Conservation (phyloP, 30 jellyfish, hydroid and myxozoan genomes). For the Catostylus mosaicus region DNA sequence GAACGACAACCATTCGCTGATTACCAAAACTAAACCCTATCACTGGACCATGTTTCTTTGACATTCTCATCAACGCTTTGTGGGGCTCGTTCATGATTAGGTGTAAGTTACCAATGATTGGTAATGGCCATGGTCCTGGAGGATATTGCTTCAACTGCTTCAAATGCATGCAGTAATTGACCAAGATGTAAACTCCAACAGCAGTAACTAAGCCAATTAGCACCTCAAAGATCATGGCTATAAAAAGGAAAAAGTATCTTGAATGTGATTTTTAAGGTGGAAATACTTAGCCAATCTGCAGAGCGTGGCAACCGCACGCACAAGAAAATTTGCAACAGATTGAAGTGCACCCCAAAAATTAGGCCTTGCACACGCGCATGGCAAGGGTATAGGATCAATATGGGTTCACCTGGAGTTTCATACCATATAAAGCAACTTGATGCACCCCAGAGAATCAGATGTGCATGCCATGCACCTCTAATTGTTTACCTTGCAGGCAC, state of each 20-base stretch:
- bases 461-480: too few relatives aligned
- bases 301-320: too few relatives aligned
- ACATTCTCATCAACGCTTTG: constrained; percentile 7
- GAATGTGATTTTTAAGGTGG: too few relatives aligned
- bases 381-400: too few relatives aligned
- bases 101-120: constrained; percentile 87
- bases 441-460: too few relatives aligned
- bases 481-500: too few relatives aligned
- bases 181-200: background rate
- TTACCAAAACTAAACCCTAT: constrained; percentile 50
- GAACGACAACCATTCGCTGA: constrained; percentile 46
- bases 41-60: constrained; percentile 43
- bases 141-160: constrained; percentile 60
- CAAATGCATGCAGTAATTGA: constrained; percentile 42
- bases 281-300: too few relatives aligned
- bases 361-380: too few relatives aligned
- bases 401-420: too few relatives aligned
- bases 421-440: too few relatives aligned
- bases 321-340: too few relatives aligned
- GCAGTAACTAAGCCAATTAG: background rate
- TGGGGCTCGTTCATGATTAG: constrained; percentile 37
- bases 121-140: constrained; percentile 93
- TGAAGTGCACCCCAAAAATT: too few relatives aligned
- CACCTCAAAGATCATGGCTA: constrained; percentile 9
- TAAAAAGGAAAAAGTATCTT: background rate